These are phyloP conservation scores for Cremastinae sp. DNA, from an alignment of 2,888 invertebrate species.

Conservation along the genomic window DNA sequence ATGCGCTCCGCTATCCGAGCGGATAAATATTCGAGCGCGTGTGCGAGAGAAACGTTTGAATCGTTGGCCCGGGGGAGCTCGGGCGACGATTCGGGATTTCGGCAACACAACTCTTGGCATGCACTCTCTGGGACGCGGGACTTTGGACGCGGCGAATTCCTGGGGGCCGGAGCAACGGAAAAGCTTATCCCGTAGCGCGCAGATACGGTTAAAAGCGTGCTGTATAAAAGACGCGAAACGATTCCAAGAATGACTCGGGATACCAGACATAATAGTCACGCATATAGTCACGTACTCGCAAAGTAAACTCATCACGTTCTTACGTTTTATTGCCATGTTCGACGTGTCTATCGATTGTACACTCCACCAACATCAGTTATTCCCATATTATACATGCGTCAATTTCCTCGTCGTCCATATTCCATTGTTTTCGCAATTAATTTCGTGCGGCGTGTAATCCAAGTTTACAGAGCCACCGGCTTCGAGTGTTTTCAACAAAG, in stretches of 20 bases:
- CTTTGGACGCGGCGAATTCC: neutral
- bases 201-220: conserved; percentile 16
- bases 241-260: conserved; percentile 50
- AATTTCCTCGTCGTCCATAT: neutral
- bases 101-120: neutral
- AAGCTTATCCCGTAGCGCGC: neutral
- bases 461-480: conserved; percentile 26
- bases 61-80: conserved; percentile 10
- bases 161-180: neutral
- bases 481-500: conserved; percentile 33
- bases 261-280: conserved; percentile 49
- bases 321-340: conserved; percentile 52
- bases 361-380: conserved; percentile 38
- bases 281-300: conserved; percentile 39
- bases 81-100: neutral
- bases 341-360: conserved; percentile 6
- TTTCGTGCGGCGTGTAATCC: conserved; percentile 10
- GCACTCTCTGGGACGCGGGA: conserved; percentile 5
- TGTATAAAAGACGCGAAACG: conserved; percentile 36
- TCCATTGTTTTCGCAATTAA: conserved; percentile 33
- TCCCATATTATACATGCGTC: conserved; percentile 37
- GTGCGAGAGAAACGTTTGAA: conserved; percentile 14
- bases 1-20: conserved; percentile 48
- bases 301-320: conserved; percentile 55
- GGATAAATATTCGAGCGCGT: conserved; percentile 19